phyloP scores from a whole-genome alignment of 2,888 invertebrate species.

The Eupithecia subfuscata region DNA sequence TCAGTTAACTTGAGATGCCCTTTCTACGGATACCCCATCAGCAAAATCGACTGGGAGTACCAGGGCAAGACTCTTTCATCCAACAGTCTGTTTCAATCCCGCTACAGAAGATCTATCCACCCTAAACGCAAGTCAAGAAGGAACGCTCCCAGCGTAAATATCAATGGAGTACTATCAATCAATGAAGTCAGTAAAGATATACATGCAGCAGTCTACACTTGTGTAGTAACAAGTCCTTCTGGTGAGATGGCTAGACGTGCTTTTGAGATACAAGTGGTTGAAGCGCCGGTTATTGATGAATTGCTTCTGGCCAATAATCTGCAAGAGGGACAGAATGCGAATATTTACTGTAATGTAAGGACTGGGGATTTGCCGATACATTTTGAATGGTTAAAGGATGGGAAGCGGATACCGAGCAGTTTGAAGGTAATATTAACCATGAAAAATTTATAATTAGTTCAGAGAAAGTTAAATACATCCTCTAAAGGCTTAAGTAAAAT shows the following conservation, averaged over 20 bases:
- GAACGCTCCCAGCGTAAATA: conserved; percentile 66
- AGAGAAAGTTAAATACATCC: too few relatives aligned
- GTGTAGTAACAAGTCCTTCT: conserved; percentile 89
- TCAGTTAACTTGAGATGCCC: conserved; percentile 91
- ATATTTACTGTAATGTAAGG: conserved; percentile 92
- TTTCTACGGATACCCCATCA: conserved; percentile 94
- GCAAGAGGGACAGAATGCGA: conserved; percentile 92
- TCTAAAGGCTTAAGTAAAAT: too few relatives aligned
- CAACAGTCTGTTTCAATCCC: conserved; percentile 68
- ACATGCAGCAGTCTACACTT: conserved; percentile 91
- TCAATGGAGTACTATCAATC: conserved; percentile 85
- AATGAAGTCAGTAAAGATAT: conserved; percentile 85
- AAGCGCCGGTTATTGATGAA: conserved; percentile 92
- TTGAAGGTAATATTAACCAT: conserved; percentile 84
- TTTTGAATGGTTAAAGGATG: conserved; percentile 88
- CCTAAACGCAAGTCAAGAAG: conserved; percentile 60
- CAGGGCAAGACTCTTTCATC: conserved; percentile 70
- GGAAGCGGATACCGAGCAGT: conserved; percentile 84
- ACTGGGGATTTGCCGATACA: conserved; percentile 88
- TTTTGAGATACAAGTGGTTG: conserved; percentile 88
- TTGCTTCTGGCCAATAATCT: conserved; percentile 91
- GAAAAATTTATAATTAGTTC: too few relatives aligned
- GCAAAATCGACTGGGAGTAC: conserved; percentile 81
- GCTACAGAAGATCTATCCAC: conserved; percentile 64
- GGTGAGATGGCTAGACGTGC: conserved; percentile 83